Percentiles rank a stretch among this genome's conserved stretches.
These are phyloP conservation scores for Poecilus cupreus DNA, from an alignment of 2,888 invertebrate genomes.

Conservation along the genomic window DNA sequence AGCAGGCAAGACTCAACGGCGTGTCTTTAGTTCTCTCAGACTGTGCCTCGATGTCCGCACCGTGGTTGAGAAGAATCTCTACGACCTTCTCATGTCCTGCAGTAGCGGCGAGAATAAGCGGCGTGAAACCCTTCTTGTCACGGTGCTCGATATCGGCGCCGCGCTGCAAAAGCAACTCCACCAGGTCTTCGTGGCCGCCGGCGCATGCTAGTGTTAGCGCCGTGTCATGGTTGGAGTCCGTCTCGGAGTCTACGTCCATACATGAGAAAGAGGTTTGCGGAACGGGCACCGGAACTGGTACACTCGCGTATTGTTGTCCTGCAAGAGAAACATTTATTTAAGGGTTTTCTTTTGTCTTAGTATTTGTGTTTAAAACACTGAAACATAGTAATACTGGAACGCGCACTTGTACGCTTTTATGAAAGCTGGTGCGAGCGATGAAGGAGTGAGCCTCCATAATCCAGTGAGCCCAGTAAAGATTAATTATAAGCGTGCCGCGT, in stretches of 20 bases:
- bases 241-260: constrained; percentile 97
- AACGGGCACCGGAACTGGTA: constrained; percentile 68
- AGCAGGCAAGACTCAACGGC: constrained; percentile 96
- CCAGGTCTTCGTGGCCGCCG: constrained; percentile 97
- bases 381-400: no score
- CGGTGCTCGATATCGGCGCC: constrained; percentile 98
- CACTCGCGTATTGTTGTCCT: constrained; percentile 64
- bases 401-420: no score
- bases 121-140: constrained; percentile 99
- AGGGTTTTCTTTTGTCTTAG: no score
- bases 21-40: constrained; percentile 99
- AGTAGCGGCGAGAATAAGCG: constrained; percentile 96
- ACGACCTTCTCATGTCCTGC: constrained; percentile 95
- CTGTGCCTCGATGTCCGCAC: constrained; percentile 98
- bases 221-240: constrained; percentile 99
- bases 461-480: no score
- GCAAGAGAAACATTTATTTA: neutral
- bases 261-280: constrained; percentile 79
- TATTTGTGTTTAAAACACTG: no score
- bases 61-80: constrained; percentile 93
- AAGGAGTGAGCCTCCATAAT: no score
- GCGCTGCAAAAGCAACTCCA: constrained; percentile 91
- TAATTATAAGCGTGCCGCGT: no score
- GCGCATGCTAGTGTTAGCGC: constrained; percentile 98
- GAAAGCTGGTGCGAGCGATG: no score